phyloP scores from a whole-genome alignment of 1,140 invertebrate genomes.

The Euwallacea fornicatus region DNA sequence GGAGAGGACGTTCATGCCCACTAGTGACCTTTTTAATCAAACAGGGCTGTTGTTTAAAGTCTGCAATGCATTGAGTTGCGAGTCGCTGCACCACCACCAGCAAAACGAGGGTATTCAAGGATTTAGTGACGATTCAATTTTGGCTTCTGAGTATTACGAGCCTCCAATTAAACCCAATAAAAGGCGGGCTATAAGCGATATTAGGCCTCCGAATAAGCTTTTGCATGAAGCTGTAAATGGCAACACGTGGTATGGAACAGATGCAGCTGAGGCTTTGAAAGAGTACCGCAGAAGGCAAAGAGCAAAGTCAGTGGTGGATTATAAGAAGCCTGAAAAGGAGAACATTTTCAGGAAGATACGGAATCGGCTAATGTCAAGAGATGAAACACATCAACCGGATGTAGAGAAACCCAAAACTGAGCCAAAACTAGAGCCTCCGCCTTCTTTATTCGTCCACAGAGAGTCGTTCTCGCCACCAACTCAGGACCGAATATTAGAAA shows the following conservation, averaged over 20 bases:
- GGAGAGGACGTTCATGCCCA: constrained; percentile 67
- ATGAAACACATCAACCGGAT: constrained; percentile 40
- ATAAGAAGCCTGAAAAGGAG: constrained; percentile 31
- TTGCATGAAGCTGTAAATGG: constrained; percentile 57
- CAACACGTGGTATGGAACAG: constrained; percentile 70
- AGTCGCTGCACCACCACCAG: constrained; percentile 54
- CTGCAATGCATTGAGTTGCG: constrained; percentile 70
- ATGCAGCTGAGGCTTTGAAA: constrained; percentile 54
- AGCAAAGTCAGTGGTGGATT: constrained; percentile 28
- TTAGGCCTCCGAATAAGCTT: constrained; percentile 53
- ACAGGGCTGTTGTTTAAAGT: constrained; percentile 72
- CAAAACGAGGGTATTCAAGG: constrained; percentile 48
- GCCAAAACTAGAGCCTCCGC: neutral
- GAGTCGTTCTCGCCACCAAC: constrained; percentile 14
- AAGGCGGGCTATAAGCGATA: constrained; percentile 58
- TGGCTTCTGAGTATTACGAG: constrained; percentile 64
- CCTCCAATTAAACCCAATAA: constrained; percentile 56
- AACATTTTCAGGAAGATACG: constrained; percentile 37
- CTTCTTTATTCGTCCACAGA: constrained; percentile 18
- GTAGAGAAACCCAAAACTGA: constrained; percentile 45
- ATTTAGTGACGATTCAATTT: constrained; percentile 58
- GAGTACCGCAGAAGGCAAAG: constrained; percentile 52
- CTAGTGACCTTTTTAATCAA: constrained; percentile 66
- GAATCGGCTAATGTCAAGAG: constrained; percentile 37
- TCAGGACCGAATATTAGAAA: constrained; percentile 68